Percentiles rank a stretch among this genome's conserved stretches.
phyloP scores from a whole-genome alignment of 2,797 vertebrate species.

The Eremophila alpestris region DNA sequence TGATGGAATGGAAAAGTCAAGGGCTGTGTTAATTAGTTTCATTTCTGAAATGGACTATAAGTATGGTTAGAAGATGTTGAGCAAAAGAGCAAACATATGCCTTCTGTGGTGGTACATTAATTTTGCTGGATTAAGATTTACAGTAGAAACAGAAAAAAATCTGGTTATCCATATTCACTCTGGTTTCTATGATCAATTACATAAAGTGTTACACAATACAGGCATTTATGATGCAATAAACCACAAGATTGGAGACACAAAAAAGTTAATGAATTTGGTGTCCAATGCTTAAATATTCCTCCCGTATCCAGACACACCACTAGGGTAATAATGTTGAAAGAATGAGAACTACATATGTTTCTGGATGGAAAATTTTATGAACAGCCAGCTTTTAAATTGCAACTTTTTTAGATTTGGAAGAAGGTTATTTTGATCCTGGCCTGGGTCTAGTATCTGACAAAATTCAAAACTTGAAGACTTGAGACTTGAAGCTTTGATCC shows the following conservation, averaged over 20 bases:
- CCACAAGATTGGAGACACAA: neutral
- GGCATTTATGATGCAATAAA: conserved; percentile 1
- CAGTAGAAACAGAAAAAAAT: neutral
- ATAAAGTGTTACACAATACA: neutral
- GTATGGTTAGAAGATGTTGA: neutral
- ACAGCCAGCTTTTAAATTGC: neutral
- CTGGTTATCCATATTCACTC: neutral
- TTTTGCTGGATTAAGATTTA: neutral
- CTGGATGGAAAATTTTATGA: neutral
- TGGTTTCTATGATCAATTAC: neutral
- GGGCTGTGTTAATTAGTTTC: neutral
- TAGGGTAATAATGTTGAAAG: neutral
- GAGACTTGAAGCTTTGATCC: neutral
- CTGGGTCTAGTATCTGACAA: neutral
- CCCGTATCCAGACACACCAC: neutral
- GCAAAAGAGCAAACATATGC: neutral
- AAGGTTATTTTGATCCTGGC: neutral
- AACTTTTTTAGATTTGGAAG: neutral
- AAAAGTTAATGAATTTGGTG: neutral
- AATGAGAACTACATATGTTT: neutral
- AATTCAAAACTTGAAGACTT: neutral
- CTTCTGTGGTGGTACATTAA: neutral
- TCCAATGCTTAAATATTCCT: neutral
- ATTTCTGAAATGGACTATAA: neutral
- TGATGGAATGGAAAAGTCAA: neutral